Percentiles rank a stretch among this genome's conserved stretches.
phyloP scores from a whole-genome alignment of 2,797 vertebrate species.

The Pseudopleuronectes americanus region DNA sequence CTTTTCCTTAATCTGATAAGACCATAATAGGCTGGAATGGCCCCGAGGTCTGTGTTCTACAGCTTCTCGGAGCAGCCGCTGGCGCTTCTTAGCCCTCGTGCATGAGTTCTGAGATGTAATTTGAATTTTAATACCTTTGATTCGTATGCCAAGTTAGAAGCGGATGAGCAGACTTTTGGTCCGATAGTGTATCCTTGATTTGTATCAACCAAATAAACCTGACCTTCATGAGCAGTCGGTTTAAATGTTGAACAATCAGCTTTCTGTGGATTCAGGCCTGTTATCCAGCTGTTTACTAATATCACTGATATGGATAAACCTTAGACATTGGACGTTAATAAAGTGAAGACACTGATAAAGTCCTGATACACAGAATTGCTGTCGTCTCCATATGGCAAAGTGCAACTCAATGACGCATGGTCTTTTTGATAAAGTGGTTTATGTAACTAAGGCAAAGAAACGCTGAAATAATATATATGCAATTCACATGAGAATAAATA shows the following conservation, averaged over 20 bases:
- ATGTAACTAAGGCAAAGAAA: too few relatives aligned
- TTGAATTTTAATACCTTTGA: slow-evolving; percentile 56
- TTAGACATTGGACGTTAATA: neutral
- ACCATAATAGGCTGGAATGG: slow-evolving; percentile 20
- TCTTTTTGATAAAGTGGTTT: too few relatives aligned
- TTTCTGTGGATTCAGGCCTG: neutral
- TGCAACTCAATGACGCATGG: neutral
- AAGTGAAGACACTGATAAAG: too few relatives aligned
- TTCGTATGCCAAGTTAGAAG: slow-evolving; percentile 51
- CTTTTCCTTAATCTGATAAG: slow-evolving; percentile 34
- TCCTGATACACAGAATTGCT: neutral
- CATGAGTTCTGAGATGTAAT: slow-evolving; percentile 43
- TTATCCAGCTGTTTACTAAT: too few relatives aligned
- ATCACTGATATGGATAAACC: neutral
- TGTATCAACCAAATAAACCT: slow-evolving; percentile 4
- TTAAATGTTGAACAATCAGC: neutral
- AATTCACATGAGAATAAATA: neutral
- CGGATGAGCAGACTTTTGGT: slow-evolving; percentile 14
- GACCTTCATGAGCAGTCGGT: neutral
- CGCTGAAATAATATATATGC: too few relatives aligned
- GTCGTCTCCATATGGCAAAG: neutral
- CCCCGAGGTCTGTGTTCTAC: slow-evolving; percentile 33
- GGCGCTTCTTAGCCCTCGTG: slow-evolving; percentile 18
- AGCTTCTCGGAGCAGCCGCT: slow-evolving; percentile 36
- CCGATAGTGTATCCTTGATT: slow-evolving; percentile 11